Base-by-base conservation (phyloP, 1,140 invertebrate genomes). In the Apis cerana region DNA sequence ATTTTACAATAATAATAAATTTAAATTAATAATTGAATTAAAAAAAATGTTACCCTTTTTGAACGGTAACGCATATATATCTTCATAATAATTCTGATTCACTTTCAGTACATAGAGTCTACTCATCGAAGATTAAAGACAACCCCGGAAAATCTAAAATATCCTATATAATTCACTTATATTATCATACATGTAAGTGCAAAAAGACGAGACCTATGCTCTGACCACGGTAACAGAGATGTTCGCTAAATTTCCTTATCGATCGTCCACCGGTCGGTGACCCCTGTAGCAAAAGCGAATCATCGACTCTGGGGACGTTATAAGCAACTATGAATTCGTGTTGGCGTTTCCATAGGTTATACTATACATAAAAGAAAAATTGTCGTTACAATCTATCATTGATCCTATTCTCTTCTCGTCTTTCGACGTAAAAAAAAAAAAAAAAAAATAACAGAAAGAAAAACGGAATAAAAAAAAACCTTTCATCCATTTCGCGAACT, bases 211-310 rank as follows among this genome's bases (percentile, higher is more conserved):
- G 23, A 19, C 58, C 58, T 54, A 71, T 13, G 62, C 54, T 59
- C 17, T 9, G 27, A 11, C 56, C n/a, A 19, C n/a, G n/a, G 21
- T 50, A 50, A 61, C 58, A 52, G 70, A 84, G 67, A 86, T 84
- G 70, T 87, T 75, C 81, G 75, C 65, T 80, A 82, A 84, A 87
- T 87, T 83, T 80, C 65, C 75, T 77, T 81, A 80, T 81, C 85
- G 82, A 78, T 85, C 82, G 71, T 78, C 50, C 23, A 61, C 19
- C 75, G 75, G 80, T 87, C 85, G 64, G 48, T 76, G 81, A 82
- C 76, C 80, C 13, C 67, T 23, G 23, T 33, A 58, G 59, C 61
- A 71, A 78, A 87, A 83, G 80, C 80, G 75, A 83, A 87, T 83
- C 75, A 59, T 43, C 74, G 70, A 62, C 83, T 52, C 52, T 23